Percentiles rank a stretch among this genome's conserved stretches.
Conservation (phyloP, 2,888 invertebrate species). For the Octodonta nipae region DNA sequence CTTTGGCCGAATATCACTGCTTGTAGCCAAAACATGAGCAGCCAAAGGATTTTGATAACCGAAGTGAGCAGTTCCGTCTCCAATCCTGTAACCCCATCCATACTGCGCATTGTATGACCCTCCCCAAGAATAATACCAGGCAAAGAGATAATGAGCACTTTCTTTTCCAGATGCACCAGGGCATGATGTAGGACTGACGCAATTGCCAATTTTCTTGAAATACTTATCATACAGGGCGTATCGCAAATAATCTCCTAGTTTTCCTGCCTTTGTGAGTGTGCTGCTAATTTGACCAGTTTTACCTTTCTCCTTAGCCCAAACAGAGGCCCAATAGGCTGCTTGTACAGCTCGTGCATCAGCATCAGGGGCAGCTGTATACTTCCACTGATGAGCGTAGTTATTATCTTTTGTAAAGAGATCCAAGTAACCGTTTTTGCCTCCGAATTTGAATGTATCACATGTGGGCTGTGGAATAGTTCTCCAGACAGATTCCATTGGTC, state of each 20-base stretch:
- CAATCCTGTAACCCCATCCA: constrained; percentile 20
- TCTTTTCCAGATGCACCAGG: constrained; percentile 16
- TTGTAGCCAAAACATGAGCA: constrained; percentile 15
- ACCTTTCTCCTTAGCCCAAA: constrained; percentile 17
- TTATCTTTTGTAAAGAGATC: constrained; percentile 17
- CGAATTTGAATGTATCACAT: constrained; percentile 18
- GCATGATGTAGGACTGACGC: constrained; percentile 14
- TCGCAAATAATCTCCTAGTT: constrained; percentile 18
- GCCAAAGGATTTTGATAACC: constrained; percentile 21
- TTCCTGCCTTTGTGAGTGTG: constrained; percentile 16
- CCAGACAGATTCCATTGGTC: constrained; percentile 19
- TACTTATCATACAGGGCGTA: constrained; percentile 20
- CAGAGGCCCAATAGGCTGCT: constrained; percentile 18
- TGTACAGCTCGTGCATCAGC: constrained; percentile 19
- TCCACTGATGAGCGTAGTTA: constrained; percentile 19
- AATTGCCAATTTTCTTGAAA: constrained; percentile 19
- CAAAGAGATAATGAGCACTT: constrained; percentile 18
- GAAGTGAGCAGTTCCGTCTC: constrained; percentile 19
- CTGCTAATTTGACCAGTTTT: constrained; percentile 8
- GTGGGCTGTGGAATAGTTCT: constrained; percentile 20
- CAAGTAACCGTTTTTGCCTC: constrained; percentile 15
- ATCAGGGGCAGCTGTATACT: constrained; percentile 20
- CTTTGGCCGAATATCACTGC: constrained; percentile 15
- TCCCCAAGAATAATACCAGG: constrained; percentile 20
- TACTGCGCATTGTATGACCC: constrained; percentile 13